A percentile compares a stretch with the other conserved stretches of the same genome.
Conservation (phyloP, 1,140 invertebrate species). For the Colletes latitarsis region DNA sequence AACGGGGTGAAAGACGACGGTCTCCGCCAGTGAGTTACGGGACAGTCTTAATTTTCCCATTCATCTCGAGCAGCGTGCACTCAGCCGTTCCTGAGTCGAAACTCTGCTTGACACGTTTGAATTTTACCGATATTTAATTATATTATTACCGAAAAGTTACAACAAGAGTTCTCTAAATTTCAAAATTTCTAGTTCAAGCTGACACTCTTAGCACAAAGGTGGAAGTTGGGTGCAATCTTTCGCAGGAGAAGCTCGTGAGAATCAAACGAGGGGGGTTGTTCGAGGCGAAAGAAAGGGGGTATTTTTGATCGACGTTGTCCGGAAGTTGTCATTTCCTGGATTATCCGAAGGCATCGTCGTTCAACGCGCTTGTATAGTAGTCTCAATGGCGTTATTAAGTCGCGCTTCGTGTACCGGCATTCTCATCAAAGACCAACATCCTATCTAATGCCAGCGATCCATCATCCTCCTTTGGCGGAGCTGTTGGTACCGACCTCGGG, state of each 20-base stretch:
- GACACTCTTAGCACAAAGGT: too few species aligned
- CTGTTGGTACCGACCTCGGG: constrained; percentile 70
- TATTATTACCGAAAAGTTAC: too few species aligned
- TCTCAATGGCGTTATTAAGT: constrained; percentile 77
- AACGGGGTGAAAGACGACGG: constrained; percentile 34
- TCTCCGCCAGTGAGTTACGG: constrained; percentile 55
- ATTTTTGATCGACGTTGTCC: neutral
- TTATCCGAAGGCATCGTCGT: constrained; percentile 15
- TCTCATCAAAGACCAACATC: constrained; percentile 76
- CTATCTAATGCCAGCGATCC: constrained; percentile 76
- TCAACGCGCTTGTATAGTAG: constrained; percentile 45
- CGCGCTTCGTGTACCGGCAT: constrained; percentile 63
- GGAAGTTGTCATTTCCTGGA: constrained; percentile 25
- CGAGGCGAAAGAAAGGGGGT: neutral
- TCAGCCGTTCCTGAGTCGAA: too few species aligned
- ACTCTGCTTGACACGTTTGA: too few species aligned
- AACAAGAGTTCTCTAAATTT: too few species aligned
- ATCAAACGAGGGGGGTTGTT: too few species aligned
- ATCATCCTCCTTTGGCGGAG: constrained; percentile 75
- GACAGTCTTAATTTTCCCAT: constrained; percentile 67
- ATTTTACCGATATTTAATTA: too few species aligned
- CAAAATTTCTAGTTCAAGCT: too few species aligned
- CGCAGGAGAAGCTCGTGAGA: too few species aligned
- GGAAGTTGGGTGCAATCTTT: too few species aligned
- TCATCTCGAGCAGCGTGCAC: constrained; percentile 35